A percentile compares a stretch with the other conserved stretches of the same genome.
phyloP scores from a whole-genome alignment of 2,113 vertebrate genomes.

The Otis tarda region DNA sequence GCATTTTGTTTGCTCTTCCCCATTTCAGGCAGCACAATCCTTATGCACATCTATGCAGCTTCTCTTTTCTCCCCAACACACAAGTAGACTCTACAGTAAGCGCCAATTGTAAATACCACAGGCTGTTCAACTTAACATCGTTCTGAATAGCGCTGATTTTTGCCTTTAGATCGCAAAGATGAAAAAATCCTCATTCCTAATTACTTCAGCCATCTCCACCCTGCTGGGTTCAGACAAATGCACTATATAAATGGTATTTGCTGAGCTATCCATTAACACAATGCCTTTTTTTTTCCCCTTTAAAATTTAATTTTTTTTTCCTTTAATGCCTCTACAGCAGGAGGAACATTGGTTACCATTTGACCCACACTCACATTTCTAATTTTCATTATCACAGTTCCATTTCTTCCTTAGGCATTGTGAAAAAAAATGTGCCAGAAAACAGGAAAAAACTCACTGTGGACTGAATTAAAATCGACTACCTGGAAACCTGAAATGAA shows the following conservation, averaged over 20 bases:
- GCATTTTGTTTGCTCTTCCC: neutral
- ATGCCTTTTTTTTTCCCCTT: neutral
- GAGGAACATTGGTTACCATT: neutral
- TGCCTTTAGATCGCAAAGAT: neutral
- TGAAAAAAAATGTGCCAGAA: neutral
- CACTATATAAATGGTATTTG: neutral
- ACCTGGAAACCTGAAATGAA: neutral
- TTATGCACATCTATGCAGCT: fast-evolving
- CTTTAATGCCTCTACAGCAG: neutral
- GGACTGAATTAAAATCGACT: neutral
- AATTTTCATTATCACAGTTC: neutral
- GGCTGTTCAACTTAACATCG: neutral
- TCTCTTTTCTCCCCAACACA: neutral
- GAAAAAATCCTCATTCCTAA: neutral
- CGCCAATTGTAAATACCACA: neutral
- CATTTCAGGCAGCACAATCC: neutral
- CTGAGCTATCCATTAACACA: neutral
- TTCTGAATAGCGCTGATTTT: neutral
- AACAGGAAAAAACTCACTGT: neutral
- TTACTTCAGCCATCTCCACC: neutral
- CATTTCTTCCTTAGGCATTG: neutral
- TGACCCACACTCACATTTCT: neutral
- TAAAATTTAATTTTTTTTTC: neutral
- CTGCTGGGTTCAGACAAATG: neutral
- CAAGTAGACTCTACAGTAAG: neutral